phyloP scores from a whole-genome alignment of 2,113 vertebrate species.

The Pica pica region DNA sequence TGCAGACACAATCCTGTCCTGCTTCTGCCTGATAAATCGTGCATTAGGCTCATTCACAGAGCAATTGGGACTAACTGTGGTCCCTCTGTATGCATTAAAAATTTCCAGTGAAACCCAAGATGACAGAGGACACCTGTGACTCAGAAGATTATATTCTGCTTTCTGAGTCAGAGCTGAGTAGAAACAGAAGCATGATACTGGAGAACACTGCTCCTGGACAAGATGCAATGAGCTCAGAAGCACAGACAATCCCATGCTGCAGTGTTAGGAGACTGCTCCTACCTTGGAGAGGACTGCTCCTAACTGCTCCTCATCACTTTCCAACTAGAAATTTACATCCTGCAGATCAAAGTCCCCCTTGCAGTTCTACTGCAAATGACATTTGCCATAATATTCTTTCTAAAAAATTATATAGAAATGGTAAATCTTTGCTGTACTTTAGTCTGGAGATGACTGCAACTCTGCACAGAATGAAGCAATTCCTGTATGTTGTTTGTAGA shows the following conservation, averaged over 20 bases:
- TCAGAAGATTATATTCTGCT: background rate
- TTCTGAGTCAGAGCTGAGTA: conserved; percentile 23
- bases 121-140: background rate
- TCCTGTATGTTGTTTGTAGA: background rate
- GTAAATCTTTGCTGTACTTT: background rate
- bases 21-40: background rate
- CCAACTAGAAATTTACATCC: background rate
- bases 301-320: background rate
- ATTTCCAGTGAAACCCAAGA: background rate
- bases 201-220: background rate
- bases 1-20: background rate
- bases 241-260: background rate
- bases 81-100: background rate
- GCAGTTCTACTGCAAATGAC: background rate
- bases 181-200: background rate
- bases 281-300: too few species aligned
- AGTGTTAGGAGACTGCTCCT: background rate
- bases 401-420: background rate
- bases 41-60: background rate
- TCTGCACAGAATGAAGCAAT: background rate
- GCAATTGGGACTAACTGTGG: background rate
- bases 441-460: background rate
- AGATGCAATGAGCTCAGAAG: background rate
- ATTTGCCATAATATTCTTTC: background rate
- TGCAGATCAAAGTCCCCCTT: background rate